Evolutionary conservation across 2,888 invertebrate genomes (phyloP).

Genomic region (Sinohyriopsis cumingii): DNA sequence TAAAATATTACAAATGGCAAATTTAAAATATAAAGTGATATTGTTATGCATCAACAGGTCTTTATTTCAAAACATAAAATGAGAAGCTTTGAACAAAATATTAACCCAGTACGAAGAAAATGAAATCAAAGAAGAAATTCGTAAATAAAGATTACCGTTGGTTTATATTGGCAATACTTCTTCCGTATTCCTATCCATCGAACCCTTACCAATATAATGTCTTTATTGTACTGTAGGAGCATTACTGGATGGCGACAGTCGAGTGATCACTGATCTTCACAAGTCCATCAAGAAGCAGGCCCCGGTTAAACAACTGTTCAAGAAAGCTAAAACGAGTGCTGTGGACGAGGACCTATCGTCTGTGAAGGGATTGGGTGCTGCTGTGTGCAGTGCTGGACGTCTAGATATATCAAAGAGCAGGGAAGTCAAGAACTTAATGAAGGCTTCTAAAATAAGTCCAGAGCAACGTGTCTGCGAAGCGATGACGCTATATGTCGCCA

Average conservation of each 20-base stretch:
- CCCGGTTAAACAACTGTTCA: slow-evolving; percentile 47
- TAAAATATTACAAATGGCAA: too few relatives aligned
- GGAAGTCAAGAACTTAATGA: slow-evolving; percentile 44
- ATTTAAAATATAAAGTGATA: too few relatives aligned
- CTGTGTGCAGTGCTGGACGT: slow-evolving; percentile 39
- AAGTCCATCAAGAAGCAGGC: slow-evolving; percentile 53
- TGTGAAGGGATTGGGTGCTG: slow-evolving; percentile 49
- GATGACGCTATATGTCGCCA: slow-evolving; percentile 40
- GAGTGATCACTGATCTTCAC: slow-evolving; percentile 48
- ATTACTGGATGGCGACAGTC: slow-evolving; percentile 49
- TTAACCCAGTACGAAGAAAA: too few relatives aligned
- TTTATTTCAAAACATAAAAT: too few relatives aligned
- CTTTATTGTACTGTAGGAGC: slow-evolving; percentile 32
- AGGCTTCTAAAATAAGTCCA: slow-evolving; percentile 33
- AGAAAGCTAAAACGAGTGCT: slow-evolving; percentile 32
- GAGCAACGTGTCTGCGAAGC: slow-evolving; percentile 48
- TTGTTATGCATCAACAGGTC: too few relatives aligned
- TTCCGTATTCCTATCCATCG: background rate
- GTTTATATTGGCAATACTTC: background rate
- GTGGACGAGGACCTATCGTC: slow-evolving; percentile 27
- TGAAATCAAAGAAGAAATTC: background rate
- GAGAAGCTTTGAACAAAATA: too few relatives aligned
- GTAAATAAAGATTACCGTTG: background rate
- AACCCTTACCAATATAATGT: background rate
- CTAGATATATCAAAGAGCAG: slow-evolving; percentile 37